Evolutionary conservation across 2,113 vertebrate species (phyloP).

Genomic region (Meles meles): DNA sequence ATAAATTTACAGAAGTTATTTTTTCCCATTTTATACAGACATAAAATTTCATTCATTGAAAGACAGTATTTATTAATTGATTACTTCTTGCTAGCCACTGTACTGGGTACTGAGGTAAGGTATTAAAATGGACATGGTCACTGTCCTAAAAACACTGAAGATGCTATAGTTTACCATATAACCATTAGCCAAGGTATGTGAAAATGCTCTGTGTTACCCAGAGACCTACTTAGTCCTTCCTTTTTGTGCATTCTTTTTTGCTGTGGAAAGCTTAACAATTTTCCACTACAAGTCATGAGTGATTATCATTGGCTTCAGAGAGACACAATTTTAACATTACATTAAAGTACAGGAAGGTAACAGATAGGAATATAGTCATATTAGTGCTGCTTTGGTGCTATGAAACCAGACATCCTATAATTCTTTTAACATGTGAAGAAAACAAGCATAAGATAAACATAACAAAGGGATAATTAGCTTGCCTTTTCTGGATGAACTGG

Average conservation of each 20-base stretch:
- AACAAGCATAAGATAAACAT: background rate
- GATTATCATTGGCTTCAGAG: background rate
- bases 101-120: background rate
- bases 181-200: background rate
- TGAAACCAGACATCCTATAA: background rate
- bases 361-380: background rate
- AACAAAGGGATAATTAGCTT: background rate
- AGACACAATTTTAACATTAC: background rate
- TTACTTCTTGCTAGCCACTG: background rate
- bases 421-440: background rate
- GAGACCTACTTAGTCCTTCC: background rate
- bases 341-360: background rate
- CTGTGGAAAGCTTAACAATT: background rate
- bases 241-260: background rate
- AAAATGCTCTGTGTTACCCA: background rate
- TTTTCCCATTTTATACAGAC: background rate
- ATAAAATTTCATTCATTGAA: background rate
- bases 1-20: background rate
- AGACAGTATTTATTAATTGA: background rate
- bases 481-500: background rate
- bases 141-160: background rate
- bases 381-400: background rate
- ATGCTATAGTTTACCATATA: background rate
- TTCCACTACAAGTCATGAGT: background rate
- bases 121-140: background rate